These are phyloP conservation scores for Eupithecia vulgata DNA, from an alignment of 2,888 invertebrate genomes.

Conservation along the genomic window DNA sequence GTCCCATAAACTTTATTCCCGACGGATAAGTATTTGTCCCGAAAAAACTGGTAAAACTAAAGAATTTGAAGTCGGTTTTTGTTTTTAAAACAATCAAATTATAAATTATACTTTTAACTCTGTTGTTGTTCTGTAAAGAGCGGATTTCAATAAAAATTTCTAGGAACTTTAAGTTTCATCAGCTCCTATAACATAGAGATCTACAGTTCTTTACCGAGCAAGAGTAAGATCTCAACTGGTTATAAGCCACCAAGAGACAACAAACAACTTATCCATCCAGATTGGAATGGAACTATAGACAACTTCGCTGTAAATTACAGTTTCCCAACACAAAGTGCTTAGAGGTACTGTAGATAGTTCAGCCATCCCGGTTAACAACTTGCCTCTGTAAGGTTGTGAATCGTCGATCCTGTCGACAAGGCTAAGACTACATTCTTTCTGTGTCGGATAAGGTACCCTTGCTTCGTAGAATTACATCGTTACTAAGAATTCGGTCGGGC, in stretches of 20 bases:
- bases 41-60: too few species aligned
- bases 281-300: not conserved
- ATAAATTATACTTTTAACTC: too few species aligned
- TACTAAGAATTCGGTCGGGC: not conserved
- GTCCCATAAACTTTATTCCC: too few species aligned
- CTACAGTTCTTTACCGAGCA: not conserved
- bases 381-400: not conserved
- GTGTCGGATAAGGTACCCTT: not conserved
- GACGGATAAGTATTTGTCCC: too few species aligned
- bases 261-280: not conserved
- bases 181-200: not conserved
- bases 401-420: not conserved
- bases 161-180: not conserved
- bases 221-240: not conserved
- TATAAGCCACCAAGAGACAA: not conserved
- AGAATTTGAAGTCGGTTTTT: too few species aligned
- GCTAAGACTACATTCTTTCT: not conserved
- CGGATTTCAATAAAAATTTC: not conserved
- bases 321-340: slow-evolving; percentile 4
- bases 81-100: too few species aligned
- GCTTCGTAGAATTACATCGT: not conserved
- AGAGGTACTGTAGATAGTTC: not conserved
- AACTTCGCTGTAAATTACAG: slow-evolving; percentile 2
- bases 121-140: not conserved
- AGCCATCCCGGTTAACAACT: not conserved